Evolutionary conservation across 2,888 invertebrate genomes (phyloP).

Genomic region (Oeneis ivallda): DNA sequence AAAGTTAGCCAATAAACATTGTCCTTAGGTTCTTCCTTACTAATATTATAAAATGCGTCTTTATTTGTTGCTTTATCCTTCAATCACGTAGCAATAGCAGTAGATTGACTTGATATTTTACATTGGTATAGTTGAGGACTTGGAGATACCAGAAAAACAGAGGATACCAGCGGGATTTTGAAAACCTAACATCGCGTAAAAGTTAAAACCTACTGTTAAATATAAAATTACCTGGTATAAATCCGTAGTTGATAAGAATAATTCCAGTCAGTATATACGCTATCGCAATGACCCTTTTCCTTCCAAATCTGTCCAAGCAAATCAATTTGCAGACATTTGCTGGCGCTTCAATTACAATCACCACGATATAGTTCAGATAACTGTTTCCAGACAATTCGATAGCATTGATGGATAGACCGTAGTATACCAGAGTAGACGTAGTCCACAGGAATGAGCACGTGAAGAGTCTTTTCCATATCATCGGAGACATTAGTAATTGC

Average conservation of each 20-base stretch:
- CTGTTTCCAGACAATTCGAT: constrained; percentile 88
- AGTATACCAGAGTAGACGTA: constrained; percentile 89
- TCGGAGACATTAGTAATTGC: constrained; percentile 68
- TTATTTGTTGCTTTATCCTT: too few species aligned
- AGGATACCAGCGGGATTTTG: too few species aligned
- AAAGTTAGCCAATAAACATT: too few species aligned
- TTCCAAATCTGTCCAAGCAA: constrained; percentile 84
- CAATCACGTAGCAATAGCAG: too few species aligned
- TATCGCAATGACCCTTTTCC: constrained; percentile 83
- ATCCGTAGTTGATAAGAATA: constrained; percentile 83
- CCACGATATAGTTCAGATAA: constrained; percentile 88
- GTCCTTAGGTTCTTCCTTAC: too few species aligned
- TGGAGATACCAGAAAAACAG: too few species aligned
- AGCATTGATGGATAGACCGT: constrained; percentile 89
- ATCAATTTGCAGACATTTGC: constrained; percentile 85
- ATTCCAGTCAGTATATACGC: constrained; percentile 84
- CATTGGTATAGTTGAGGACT: too few species aligned
- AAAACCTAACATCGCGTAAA: too few species aligned
- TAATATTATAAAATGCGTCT: too few species aligned
- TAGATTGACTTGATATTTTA: too few species aligned
- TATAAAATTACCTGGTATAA: constrained; percentile 78
- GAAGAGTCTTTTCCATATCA: constrained; percentile 82
- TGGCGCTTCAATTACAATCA: constrained; percentile 86
- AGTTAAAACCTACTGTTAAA: background rate
- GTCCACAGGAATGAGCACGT: constrained; percentile 90